Evolutionary conservation across 1,140 invertebrate genomes (phyloP).

Genomic region (Cotesia glomerata): DNA sequence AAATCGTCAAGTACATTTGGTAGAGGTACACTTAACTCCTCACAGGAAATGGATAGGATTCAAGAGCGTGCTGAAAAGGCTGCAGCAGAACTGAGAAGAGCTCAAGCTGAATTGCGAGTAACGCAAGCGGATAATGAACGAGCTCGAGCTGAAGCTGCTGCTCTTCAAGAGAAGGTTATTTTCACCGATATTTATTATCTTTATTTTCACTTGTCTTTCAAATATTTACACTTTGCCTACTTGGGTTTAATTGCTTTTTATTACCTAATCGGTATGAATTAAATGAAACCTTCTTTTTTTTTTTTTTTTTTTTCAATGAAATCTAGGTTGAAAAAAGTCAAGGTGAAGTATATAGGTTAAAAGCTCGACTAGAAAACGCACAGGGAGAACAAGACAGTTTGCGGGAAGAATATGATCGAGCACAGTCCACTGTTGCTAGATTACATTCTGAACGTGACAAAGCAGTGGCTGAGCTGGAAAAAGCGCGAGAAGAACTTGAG

Average conservation of each 20-base stretch:
- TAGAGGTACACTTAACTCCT: conserved; percentile 74
- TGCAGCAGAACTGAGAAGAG: conserved; percentile 81
- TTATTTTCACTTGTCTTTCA: background rate
- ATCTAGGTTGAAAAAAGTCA: conserved; percentile 82
- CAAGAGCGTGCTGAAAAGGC: conserved; percentile 88
- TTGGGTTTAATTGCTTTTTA: conserved; percentile 2
- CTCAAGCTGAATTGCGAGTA: conserved; percentile 83
- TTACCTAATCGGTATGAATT: too few relatives aligned
- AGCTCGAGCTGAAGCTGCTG: conserved; percentile 79
- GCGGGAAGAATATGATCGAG: conserved; percentile 87
- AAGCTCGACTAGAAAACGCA: conserved; percentile 92
- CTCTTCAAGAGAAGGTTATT: conserved; percentile 82
- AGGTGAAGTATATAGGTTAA: conserved; percentile 91
- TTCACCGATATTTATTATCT: background rate
- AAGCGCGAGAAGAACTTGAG: conserved; percentile 89
- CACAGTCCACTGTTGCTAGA: conserved; percentile 76
- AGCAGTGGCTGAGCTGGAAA: conserved; percentile 83
- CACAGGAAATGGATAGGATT: conserved; percentile 80
- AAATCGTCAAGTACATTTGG: conserved; percentile 82
- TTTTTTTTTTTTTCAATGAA: background rate
- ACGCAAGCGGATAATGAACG: conserved; percentile 87
- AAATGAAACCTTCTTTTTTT: too few relatives aligned
- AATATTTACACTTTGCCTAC: background rate
- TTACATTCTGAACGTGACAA: conserved; percentile 88
- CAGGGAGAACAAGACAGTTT: conserved; percentile 91